Percentiles rank a stretch among this genome's conserved stretches.
These are phyloP conservation scores for Campoletis sonorensis DNA, from an alignment of 1,140 invertebrate genomes.

Conservation along the genomic window DNA sequence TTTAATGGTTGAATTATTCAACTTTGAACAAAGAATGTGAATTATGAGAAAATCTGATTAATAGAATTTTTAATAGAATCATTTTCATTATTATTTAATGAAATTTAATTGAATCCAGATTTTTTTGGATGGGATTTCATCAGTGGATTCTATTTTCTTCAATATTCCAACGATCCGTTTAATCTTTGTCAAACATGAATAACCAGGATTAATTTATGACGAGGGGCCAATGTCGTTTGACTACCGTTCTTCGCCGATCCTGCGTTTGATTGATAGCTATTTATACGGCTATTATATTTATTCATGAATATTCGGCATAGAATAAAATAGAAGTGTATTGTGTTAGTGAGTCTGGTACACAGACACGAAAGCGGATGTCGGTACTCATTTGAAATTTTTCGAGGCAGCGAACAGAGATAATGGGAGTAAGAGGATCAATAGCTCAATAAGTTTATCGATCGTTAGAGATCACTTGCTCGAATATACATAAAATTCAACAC, in stretches of 20 bases:
- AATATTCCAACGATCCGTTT: conserved; percentile 43
- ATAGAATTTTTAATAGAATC: background rate
- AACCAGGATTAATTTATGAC: conserved; percentile 65
- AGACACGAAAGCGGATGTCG: conserved; percentile 53
- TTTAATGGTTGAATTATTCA: too few relatives aligned
- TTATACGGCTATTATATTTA: conserved; percentile 56
- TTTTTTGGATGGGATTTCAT: background rate
- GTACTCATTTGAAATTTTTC: conserved; percentile 48
- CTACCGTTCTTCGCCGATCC: conserved; percentile 52
- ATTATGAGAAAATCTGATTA: background rate
- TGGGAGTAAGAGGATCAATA: conserved; percentile 55
- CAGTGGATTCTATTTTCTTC: conserved; percentile 26
- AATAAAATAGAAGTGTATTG: conserved; percentile 16
- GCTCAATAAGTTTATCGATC: conserved; percentile 61
- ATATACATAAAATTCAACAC: background rate
- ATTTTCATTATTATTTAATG: background rate
- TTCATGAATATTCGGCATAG: conserved; percentile 22
- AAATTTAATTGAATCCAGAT: background rate
- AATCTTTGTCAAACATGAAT: conserved; percentile 57
- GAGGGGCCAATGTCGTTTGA: conserved; percentile 42
- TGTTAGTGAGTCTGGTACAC: background rate
- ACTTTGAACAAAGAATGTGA: background rate
- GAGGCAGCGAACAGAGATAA: conserved; percentile 49
- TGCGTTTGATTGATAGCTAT: conserved; percentile 67
- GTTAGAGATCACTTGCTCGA: background rate